phyloP scores from a whole-genome alignment of 2,888 invertebrate genomes.

The Hedya salicella region DNA sequence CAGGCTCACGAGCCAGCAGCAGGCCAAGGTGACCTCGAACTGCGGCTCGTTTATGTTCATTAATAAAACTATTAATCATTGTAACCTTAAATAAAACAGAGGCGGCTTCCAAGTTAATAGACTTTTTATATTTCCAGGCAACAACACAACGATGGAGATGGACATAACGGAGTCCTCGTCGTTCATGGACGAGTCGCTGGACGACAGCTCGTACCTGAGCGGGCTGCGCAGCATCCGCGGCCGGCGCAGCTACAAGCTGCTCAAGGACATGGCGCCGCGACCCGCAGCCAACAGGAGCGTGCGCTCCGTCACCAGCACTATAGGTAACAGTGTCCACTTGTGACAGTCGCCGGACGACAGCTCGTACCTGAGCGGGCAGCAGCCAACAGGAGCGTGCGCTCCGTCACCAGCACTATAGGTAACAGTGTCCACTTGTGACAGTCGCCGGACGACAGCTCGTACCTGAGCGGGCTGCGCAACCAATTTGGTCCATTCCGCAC shows the following conservation, averaged over 20 bases:
- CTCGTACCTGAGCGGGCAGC: slow-evolving; percentile 62
- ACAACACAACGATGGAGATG: slow-evolving; percentile 82
- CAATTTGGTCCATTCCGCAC: too few relatives aligned
- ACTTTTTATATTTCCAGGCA: slow-evolving; percentile 57
- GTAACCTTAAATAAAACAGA: too few relatives aligned
- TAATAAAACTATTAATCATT: too few relatives aligned
- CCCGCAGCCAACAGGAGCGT: slow-evolving; percentile 48
- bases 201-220: slow-evolving; percentile 66
- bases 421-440: slow-evolving; percentile 25
- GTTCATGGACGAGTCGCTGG: slow-evolving; percentile 50
- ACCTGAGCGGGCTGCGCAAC: slow-evolving; percentile 61
- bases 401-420: slow-evolving; percentile 44
- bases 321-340: slow-evolving; percentile 2
- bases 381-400: slow-evolving; percentile 48
- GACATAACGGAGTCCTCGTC: slow-evolving; percentile 72
- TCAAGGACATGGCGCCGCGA: slow-evolving; percentile 60
- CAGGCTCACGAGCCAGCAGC: too few relatives aligned
- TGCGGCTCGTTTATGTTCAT: too few relatives aligned
- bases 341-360: slow-evolving; percentile 59
- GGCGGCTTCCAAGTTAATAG: too few relatives aligned
- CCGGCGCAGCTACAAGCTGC: slow-evolving; percentile 71
- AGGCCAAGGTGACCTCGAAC: slow-evolving; percentile 80
- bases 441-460: slow-evolving; percentile 59
- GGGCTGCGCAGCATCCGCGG: slow-evolving; percentile 70
- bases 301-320: slow-evolving; percentile 45